Evolutionary conservation across 2,113 vertebrate species (phyloP).

Genomic region (Chionis minor): DNA sequence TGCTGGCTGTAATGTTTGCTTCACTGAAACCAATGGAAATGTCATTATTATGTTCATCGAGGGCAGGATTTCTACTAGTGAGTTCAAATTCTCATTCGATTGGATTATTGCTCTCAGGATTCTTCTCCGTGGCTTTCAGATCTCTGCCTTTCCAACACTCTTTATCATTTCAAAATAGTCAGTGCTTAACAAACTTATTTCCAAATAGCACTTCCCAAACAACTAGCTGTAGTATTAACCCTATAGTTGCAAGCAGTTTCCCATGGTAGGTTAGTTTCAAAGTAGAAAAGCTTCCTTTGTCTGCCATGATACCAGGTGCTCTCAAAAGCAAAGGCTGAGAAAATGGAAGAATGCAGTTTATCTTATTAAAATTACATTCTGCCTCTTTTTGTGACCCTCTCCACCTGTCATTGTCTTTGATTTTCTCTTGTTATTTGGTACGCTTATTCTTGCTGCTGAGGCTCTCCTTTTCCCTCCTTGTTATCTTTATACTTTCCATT

Average conservation of each 20-base stretch:
- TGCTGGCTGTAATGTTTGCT: slow-evolving; percentile 1
- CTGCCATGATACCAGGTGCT: not conserved
- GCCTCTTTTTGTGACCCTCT: not conserved
- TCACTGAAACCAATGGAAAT: slow-evolving; percentile 14
- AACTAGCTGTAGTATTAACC: not conserved
- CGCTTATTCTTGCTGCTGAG: not conserved
- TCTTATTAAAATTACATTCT: not conserved
- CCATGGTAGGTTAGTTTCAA: not conserved
- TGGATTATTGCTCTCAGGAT: not conserved
- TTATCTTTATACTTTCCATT: not conserved
- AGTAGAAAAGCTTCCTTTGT: not conserved
- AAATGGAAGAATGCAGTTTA: slow-evolving; percentile 11
- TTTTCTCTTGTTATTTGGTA: not conserved
- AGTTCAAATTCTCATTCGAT: not conserved
- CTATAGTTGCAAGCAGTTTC: not conserved
- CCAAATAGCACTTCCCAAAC: not conserved
- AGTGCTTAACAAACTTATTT: not conserved
- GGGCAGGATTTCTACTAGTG: not conserved
- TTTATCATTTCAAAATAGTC: not conserved
- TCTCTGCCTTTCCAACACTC: not conserved
- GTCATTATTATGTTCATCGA: not conserved
- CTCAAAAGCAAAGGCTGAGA: not conserved
- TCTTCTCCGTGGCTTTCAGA: not conserved
- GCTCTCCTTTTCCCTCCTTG: not conserved
- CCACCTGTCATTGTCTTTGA: not conserved